phyloP scores from a whole-genome alignment of 2,797 vertebrate genomes.

The Neopelma chrysocephalum region DNA sequence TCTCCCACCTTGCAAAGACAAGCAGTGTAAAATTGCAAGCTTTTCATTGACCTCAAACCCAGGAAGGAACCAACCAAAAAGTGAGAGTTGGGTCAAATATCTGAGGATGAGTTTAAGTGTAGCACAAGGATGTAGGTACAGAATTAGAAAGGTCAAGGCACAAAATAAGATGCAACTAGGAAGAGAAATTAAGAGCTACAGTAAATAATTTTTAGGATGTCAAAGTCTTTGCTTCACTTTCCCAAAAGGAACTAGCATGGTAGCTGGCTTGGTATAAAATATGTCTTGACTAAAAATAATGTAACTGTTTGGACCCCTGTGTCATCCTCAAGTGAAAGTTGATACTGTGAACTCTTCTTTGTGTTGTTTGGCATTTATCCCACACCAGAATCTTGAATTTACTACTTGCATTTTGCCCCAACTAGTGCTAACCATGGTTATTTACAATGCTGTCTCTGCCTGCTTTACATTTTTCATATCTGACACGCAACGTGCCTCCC shows the following conservation, averaged over 20 bases:
- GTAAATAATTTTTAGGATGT: conserved; percentile 21
- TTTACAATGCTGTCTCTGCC: background rate
- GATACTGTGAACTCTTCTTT: background rate
- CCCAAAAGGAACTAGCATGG: background rate
- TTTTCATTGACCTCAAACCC: background rate
- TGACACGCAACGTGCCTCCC: background rate
- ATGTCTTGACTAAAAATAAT: conserved; percentile 35
- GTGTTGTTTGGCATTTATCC: background rate
- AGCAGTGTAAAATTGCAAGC: background rate
- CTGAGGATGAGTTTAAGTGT: background rate
- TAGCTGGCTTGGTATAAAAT: background rate
- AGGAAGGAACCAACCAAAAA: background rate
- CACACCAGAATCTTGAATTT: background rate
- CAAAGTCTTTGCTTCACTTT: conserved; percentile 29
- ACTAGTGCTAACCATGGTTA: background rate
- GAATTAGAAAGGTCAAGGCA: conserved; percentile 4
- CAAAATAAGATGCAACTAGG: background rate
- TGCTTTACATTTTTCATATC: background rate
- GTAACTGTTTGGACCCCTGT: background rate
- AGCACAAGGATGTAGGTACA: background rate
- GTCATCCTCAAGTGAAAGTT: background rate
- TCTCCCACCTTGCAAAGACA: background rate
- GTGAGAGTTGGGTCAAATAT: background rate
- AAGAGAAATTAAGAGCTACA: conserved; percentile 10
- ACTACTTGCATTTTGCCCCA: background rate